Conservation (phyloP, 92 coral and sea anemone species). For the Isaurus tuberculatus region DNA sequence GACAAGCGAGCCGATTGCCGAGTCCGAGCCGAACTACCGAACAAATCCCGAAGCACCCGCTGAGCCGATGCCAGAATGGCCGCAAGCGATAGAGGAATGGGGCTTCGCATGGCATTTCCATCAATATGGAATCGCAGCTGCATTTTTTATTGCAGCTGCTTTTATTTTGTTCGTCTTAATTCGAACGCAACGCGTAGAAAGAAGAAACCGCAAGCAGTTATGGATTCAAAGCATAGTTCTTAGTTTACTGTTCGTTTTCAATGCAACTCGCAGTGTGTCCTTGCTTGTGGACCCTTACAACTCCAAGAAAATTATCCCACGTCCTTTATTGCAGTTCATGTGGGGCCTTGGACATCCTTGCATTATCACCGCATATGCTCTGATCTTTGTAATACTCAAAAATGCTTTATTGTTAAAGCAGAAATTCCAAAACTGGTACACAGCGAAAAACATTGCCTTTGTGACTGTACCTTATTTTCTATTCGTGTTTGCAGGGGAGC, state of each 20-base stretch:
- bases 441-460: conserved; percentile 67
- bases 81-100: conserved; percentile 62
- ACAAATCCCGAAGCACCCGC: conserved; percentile 34
- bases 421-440: conserved; percentile 80
- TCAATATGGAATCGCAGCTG: conserved; percentile 71
- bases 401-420: conserved; percentile 78
- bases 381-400: conserved; percentile 75
- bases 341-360: conserved; percentile 90
- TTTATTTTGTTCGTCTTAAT: conserved; percentile 49
- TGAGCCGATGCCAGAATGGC: conserved; percentile 86
- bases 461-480: conserved; percentile 76
- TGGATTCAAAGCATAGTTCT: conserved; percentile 69
- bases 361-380: conserved; percentile 70
- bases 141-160: conserved; percentile 51
- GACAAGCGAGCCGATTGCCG: conserved; percentile 13
- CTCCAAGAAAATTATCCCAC: conserved; percentile 62
- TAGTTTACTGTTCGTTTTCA: conserved; percentile 56
- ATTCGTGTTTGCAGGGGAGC: conserved; percentile 73
- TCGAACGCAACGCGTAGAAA: conserved; percentile 27
- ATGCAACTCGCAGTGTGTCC: conserved; percentile 59
- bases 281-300: conserved; percentile 72
- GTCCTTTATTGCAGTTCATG: conserved; percentile 53
- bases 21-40: conserved; percentile 18
- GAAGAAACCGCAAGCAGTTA: conserved; percentile 40
- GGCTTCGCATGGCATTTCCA: conserved; percentile 82